Evolutionary conservation across 2,888 invertebrate genomes (phyloP), one percentile per base, ranked within the genome.

Genomic region (Tiliacea citrago): DNA sequence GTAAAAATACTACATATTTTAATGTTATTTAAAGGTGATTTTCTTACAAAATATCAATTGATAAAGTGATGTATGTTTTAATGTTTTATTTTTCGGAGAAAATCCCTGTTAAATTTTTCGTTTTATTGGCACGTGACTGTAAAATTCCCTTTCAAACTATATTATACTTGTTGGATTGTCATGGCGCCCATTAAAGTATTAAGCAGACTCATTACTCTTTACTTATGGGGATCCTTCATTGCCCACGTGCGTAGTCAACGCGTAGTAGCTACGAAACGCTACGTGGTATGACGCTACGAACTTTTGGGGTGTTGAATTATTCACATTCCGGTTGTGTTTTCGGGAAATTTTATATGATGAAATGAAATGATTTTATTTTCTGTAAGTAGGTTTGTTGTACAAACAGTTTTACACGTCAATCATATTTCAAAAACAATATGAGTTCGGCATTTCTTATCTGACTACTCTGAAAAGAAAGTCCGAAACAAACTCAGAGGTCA

Each of bases 271-370:
- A 80, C 63, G 53, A 51, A 60, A 42, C 10, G 60, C 69, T 77
- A 77, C 77, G 77, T 24, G 55, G 63, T 78, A 79, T 69, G 61
- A 10, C 18, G 65, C 67, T 81, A 82, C 71, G 82, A 72, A n/a
- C 10, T 57, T 53, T 72, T 35, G 18, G 18, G 12, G n/a, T 63
- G 24, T 53, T n/a, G 7, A 49, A 10, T 35, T 35, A 42, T 73
- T 16, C 39, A 21, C 12, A 9, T 21, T 49, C 13, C 18, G 4
- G 7, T 42, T 21, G 7, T 35, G 45, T 60, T 61, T 75, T 65
- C 55, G 13, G 35, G 10, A 7, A 29, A 35, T 53, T 65, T 42
- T n/a, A n/a, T n/a, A n/a, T n/a, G n/a, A n/a, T n/a, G n/a, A n/a
- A n/a, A n/a, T n/a, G n/a, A n/a, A n/a, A n/a, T n/a, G n/a, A n/a